These are phyloP conservation scores for Tetheella fluctuosa DNA, from an alignment of 2,888 invertebrate genomes.

Conservation along the genomic window DNA sequence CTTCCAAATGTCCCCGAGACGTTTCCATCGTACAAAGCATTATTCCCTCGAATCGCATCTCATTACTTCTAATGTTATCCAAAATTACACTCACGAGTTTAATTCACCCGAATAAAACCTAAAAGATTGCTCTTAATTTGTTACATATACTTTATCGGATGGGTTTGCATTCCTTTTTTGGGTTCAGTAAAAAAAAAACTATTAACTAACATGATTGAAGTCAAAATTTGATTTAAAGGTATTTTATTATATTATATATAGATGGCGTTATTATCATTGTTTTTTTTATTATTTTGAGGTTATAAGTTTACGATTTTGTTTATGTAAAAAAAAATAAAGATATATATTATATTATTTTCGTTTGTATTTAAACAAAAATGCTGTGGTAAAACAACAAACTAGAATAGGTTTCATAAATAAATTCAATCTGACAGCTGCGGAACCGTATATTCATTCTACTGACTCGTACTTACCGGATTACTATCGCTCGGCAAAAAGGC, in stretches of 20 bases:
- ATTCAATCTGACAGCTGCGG: not conserved
- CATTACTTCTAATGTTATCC: conserved; percentile 2
- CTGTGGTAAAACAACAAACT: not conserved
- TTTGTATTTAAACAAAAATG: no score
- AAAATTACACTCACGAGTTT: conserved; percentile 10
- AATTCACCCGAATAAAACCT: conserved; percentile 10
- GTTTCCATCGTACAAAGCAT: not conserved
- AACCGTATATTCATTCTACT: not conserved
- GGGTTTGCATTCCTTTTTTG: not conserved
- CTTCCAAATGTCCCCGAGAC: not conserved
- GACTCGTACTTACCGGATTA: not conserved
- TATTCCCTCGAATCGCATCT: not conserved
- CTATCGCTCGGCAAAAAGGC: conserved; percentile 14
- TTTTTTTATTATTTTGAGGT: no score
- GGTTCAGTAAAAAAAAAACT: not conserved
- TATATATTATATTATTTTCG: no score
- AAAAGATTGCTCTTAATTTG: conserved; percentile 6
- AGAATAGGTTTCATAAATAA: not conserved
- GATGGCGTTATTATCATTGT: no score
- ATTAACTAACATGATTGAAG: no score
- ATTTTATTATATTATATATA: no score
- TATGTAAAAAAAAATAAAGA: no score
- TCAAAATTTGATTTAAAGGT: no score
- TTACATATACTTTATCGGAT: not conserved
- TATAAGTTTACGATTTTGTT: no score